These are phyloP conservation scores for Neogobius melanostomus DNA, from an alignment of 2,113 vertebrate genomes.

Conservation along the genomic window DNA sequence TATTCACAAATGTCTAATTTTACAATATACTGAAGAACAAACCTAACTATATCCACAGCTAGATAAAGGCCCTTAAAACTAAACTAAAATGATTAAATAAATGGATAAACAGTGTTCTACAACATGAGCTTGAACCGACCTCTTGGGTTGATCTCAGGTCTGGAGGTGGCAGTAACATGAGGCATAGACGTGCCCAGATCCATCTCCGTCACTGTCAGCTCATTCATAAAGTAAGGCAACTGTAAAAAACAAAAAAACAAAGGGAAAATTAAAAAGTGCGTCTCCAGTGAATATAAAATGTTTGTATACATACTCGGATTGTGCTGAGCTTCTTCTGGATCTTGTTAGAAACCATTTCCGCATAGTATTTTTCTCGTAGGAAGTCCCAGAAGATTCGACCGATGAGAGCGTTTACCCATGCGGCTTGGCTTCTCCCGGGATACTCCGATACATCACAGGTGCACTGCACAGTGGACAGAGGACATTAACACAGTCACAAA, in stretches of 20 bases:
- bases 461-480: slow-evolving; percentile 52
- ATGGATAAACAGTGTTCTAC: too few species aligned
- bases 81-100: too few species aligned
- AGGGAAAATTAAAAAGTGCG: not conserved
- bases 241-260: slow-evolving; percentile 36
- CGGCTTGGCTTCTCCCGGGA: slow-evolving; percentile 39
- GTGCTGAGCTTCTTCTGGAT: slow-evolving; percentile 90
- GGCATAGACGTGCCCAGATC: slow-evolving; percentile 88
- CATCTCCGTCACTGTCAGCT: slow-evolving; percentile 83
- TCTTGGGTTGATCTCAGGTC: slow-evolving; percentile 77
- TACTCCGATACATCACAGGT: slow-evolving; percentile 55
- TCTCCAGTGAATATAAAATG: not conserved
- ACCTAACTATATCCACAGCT: too few species aligned
- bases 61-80: too few species aligned
- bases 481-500: not conserved
- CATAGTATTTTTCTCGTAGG: slow-evolving; percentile 83
- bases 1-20: too few species aligned
- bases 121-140: slow-evolving; percentile 60
- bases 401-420: slow-evolving; percentile 83
- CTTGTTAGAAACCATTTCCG: slow-evolving; percentile 80
- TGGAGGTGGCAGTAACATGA: slow-evolving; percentile 74
- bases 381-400: slow-evolving; percentile 90
- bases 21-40: too few species aligned
- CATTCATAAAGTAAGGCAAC: slow-evolving; percentile 91
- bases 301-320: slow-evolving; percentile 79